Base-by-base conservation (phyloP, 2,113 vertebrate species). In the Sisor rabdophorus region DNA sequence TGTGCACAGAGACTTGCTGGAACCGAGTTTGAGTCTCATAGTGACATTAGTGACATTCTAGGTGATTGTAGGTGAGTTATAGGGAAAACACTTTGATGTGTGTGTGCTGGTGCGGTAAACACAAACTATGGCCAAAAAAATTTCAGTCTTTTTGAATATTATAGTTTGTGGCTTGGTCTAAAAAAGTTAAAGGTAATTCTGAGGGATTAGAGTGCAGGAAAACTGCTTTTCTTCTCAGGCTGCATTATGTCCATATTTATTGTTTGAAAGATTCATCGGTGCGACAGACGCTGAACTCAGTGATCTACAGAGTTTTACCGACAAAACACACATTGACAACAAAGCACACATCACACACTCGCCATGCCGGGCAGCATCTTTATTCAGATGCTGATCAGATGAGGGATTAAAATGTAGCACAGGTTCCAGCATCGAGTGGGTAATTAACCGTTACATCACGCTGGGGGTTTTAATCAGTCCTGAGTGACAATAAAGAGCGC, bases 341-440 rank as follows among this genome's bases (percentile, higher is more conserved):
- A 58, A 78, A 63, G 64, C 76, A 83, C 58, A 79, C 68, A 76
- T 76, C 72, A 72, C 44, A 19, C 54, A 36, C 17, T 55, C 59
- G 20, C 50, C 47, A 63, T 58, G 24, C 47, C 71, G 16, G 26
- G 12, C 54, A 15, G 54, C 19, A 55, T 69, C 73, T 76, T 72
- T 67, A 82, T 72, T 79, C 79, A 82, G 44, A 59, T 7, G 36
- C 30, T 19, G 2, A 15, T 28, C 36, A 81, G 59, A 82, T 75
- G 32, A 75, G 56, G 11, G 55, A 30, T 13, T 53, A 30, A 54
- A 67, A 70, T 12, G 11, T 30, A 48, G 20, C 73, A 20, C 44
- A 5, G 58, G 24, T 40, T 60, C 60, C 26, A 28, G 47, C 19
- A n/a, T 72, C 59, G 69, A 73, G 78, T 15, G 28, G 73, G 19